phyloP scores from a whole-genome alignment of 1,140 invertebrate genomes.

The Dendrolimus kikuchii region DNA sequence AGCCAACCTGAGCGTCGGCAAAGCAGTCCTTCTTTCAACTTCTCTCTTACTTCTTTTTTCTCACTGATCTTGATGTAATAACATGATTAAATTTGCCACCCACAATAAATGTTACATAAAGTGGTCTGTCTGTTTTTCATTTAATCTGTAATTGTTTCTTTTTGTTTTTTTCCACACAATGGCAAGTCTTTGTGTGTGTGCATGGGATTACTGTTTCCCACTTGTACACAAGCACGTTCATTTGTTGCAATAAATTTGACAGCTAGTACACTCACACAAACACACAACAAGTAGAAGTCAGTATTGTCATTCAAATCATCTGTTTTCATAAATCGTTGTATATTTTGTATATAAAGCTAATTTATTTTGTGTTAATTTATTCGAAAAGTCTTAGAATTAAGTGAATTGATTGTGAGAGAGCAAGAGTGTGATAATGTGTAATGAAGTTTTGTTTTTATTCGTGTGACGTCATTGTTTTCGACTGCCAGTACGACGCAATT shows the following conservation, averaged over 20 bases:
- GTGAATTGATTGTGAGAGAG: slow-evolving; percentile 26
- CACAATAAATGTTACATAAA: too few relatives aligned
- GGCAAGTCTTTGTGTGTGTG: slow-evolving; percentile 4
- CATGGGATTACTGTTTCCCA: too few relatives aligned
- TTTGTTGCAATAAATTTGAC: slow-evolving; percentile 17
- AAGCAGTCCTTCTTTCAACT: too few relatives aligned
- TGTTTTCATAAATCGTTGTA: slow-evolving; percentile 59
- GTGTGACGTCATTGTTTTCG: slow-evolving; percentile 70
- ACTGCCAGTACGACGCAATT: slow-evolving; percentile 72
- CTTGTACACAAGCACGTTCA: slow-evolving; percentile 1
- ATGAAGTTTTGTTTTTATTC: slow-evolving; percentile 45
- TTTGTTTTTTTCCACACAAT: slow-evolving; percentile 12
- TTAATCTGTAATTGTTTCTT: not conserved
- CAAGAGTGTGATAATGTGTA: slow-evolving; percentile 31
- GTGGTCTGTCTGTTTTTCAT: too few relatives aligned
- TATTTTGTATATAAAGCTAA: slow-evolving; percentile 56
- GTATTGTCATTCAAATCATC: slow-evolving; percentile 63
- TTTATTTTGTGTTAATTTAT: slow-evolving; percentile 47
- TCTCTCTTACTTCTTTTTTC: too few relatives aligned
- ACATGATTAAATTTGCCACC: too few relatives aligned
- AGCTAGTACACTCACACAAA: slow-evolving; percentile 25
- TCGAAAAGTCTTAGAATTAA: slow-evolving; percentile 29
- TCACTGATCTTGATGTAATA: too few relatives aligned
- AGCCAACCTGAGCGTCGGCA: too few relatives aligned
- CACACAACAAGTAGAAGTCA: slow-evolving; percentile 31